phyloP scores from a whole-genome alignment of 2,797 vertebrate species.

The Sebastes goodei region DNA sequence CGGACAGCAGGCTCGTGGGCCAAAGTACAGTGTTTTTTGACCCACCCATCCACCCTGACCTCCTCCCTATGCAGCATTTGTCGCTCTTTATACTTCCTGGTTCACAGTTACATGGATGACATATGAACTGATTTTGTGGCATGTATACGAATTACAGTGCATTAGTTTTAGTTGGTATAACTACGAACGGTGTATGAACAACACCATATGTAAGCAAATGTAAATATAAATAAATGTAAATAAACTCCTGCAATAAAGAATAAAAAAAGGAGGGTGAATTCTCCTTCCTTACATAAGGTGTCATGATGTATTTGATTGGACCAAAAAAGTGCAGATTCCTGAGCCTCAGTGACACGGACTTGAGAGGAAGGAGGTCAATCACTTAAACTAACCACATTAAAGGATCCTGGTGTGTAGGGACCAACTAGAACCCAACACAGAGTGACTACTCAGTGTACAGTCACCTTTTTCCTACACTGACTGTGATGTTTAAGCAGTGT shows the following conservation, averaged over 20 bases:
- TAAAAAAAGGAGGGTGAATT: not conserved
- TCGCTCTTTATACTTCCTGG: no score
- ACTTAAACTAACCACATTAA: not conserved
- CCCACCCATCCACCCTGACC: no score
- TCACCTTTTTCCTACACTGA: not conserved
- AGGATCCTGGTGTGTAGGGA: not conserved
- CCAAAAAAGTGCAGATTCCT: not conserved
- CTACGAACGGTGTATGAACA: not conserved
- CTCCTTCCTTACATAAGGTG: not conserved
- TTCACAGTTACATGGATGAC: no score
- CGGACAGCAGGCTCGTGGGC: not conserved
- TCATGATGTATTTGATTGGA: not conserved
- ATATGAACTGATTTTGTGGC: no score
- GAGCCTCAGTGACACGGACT: not conserved
- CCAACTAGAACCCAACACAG: not conserved
- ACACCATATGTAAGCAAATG: not conserved
- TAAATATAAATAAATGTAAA: not conserved
- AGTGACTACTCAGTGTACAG: not conserved
- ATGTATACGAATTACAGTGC: not conserved
- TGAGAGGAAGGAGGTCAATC: not conserved
- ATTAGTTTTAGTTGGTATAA: not conserved
- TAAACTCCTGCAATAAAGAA: not conserved
- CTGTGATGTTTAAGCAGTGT: slow-evolving; percentile 5
- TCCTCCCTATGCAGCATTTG: no score
- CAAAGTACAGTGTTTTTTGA: no score